Evolutionary conservation across 2,888 invertebrate species (phyloP), one percentile per base, ranked within the genome.

Genomic region (Malthinus seriepunctatus): DNA sequence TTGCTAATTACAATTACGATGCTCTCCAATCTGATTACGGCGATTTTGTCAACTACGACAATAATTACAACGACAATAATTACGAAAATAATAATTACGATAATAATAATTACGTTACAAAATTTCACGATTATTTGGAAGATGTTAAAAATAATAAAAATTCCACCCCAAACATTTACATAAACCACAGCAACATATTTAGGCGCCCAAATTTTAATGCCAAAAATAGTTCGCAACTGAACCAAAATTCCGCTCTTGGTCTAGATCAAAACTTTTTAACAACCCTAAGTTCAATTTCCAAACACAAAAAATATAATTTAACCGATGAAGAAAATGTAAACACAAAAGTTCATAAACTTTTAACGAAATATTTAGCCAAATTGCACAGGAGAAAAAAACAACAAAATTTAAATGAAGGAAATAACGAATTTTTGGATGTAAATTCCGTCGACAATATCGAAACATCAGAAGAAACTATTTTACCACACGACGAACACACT

Each of bases 1-100:
- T 50, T n/a, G 23, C 34, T 33, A n/a, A n/a, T n/a, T 15, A 8
- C 10, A 8, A 48, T 8, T 23, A 9, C 12, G 51, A 51, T 9
- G 15, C n/a, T 34, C 11, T 50, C 8, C 55, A 51, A 10, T 51
- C 59, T 4, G 59, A 59, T 32, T 59, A 53, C 23, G 59, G 59
- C 4, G 46, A 53, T 46, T 54, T 59, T 11, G 37, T 23, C 7
- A 15, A 32, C 8, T 23, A 14, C 14, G 9, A 7, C 37, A 37
- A n/a, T n/a, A n/a, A 50, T 33, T 8, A 9, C 15, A 8, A 10
- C n/a, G 31, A 7, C n/a, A 3, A 7, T 9, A 8, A 11, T n/a
- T 32, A 32, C 10, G 46, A 46, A 46, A 8, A 9, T 4, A 8
- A 42, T 5, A 11, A n/a, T n/a, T 14, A 38, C 10, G 37, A 38